Evolutionary conservation across 2,888 invertebrate species (phyloP), one percentile per base, ranked within the genome.

Genomic region (Andrena bicolor): DNA sequence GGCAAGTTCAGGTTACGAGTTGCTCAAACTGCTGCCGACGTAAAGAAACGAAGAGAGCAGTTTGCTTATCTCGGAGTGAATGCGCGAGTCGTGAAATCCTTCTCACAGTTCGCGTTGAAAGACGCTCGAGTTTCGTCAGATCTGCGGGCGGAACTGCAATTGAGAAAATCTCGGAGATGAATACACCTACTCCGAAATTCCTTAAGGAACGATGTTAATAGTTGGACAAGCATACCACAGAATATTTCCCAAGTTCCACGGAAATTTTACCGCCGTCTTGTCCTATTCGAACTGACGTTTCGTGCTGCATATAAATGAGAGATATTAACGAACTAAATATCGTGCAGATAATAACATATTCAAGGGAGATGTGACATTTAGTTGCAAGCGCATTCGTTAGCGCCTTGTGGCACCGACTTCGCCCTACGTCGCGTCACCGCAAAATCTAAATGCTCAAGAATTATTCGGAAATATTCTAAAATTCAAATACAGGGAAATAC

Each of bases 401-500:
- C 30, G 2, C 10, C 10, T 23, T 7, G 23, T 4, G 7, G 10
- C 2, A 30, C 41, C 13, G 76, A 71, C 69, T 30, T 64, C 8
- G 0, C 0, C n/a, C 48, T 58, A 30, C 26, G 26, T 28, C 7
- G n/a, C 8, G 13, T 20, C 6, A 0, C 16, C 4, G 48, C 49
- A 66, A 76, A 76, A 68, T 68, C 30, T 41, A 51, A 23, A 61
- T 56, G 35, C 48, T 30, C 8, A 70, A 49, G 68, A 65, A 78
- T 78, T 79, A 65, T 69, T 72, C n/a, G 48, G 68, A 65, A 75
- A 72, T 78, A 53, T 68, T 75, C n/a, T 26, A 66, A 68, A 85
- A 83, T 83, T 83, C 76, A 69, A 73, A 77, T 81, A 78, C 32
- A 74, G 41, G 65, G 68, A 81, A 84, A 82, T 60, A 70, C 66